Base-by-base conservation (phyloP, 2,888 invertebrate genomes). In the Calameuta idolon region DNA sequence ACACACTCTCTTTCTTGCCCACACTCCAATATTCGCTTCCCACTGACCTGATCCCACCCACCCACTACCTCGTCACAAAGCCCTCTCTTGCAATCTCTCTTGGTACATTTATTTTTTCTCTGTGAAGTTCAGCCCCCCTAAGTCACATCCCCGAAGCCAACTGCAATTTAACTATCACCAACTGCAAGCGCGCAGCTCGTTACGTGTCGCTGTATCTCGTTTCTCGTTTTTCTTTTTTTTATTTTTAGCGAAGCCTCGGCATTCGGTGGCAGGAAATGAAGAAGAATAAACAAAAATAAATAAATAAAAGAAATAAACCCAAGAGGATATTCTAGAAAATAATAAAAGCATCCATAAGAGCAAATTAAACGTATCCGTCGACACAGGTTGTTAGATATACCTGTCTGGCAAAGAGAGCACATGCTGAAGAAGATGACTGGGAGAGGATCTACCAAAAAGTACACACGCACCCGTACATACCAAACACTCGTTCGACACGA, bases 381-480 rank as follows among this genome's bases (percentile, higher is more conserved):
- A 31, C 71, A 11, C 12, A 4, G 71, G 31, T 71, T 35, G 35
- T 35, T 33, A 31, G 34, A 12, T 23, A 34, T 71, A 11, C 12
- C 55, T 23, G 23, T 71, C 11, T 30, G 74, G 35, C 37, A 34
- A 78, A 79, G 81, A 75, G 69, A 75, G 80, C 88, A 87, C 88
- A 88, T 88, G 88, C 88, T 83, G 74, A 79, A 82, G 79, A 82
- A 81, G 79, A 82, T 75, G 55, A 55, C 23, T 55, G 55, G 55
- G 23, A 79, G 75, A 80, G 76, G 80, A 79, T 79, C 75, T 80
- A 73, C 76, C 69, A 76, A 77, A 79, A 82, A 79, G 79, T 75
- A 74, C 76, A 73, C 75, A 69, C 73, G 75, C 37, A 83, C 85
- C 81, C 82, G 75, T 81, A 82, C 83, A 81, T 79, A 78, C 77